Conservation (phyloP, 2,797 vertebrate species). For the Pagetopsis macropterus region DNA sequence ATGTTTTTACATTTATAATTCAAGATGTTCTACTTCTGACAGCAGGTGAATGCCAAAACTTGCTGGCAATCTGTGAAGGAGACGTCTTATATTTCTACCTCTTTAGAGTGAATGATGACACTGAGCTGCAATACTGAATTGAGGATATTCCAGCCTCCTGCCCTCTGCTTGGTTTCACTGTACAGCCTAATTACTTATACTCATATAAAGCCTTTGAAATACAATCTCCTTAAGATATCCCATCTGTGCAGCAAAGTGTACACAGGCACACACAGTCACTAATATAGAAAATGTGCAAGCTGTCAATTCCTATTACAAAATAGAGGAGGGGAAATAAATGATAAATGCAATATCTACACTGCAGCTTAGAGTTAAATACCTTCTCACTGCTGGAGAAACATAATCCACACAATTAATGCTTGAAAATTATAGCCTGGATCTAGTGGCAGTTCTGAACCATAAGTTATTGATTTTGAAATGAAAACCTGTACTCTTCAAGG, state of each 20-base stretch:
- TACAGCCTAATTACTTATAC: slow-evolving; percentile 72
- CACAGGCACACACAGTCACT: slow-evolving; percentile 58
- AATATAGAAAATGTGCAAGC: slow-evolving; percentile 77
- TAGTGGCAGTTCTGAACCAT: slow-evolving; percentile 84
- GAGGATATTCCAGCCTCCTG: slow-evolving; percentile 53
- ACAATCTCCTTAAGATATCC: slow-evolving; percentile 65
- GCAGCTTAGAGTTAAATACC: slow-evolving; percentile 80
- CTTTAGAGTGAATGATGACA: slow-evolving; percentile 78
- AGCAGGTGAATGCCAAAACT: slow-evolving; percentile 70
- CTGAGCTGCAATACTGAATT: slow-evolving; percentile 65
- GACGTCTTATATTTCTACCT: slow-evolving; percentile 63
- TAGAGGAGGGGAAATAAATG: slow-evolving; percentile 40
- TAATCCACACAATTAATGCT: slow-evolving; percentile 87
- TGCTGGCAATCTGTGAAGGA: slow-evolving; percentile 62
- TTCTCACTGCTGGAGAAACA: slow-evolving; percentile 81
- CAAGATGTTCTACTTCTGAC: slow-evolving; percentile 61
- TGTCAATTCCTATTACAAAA: slow-evolving; percentile 67
- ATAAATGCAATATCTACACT: slow-evolving; percentile 72
- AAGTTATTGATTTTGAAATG: slow-evolving; percentile 91
- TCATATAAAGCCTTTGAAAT: slow-evolving; percentile 75
- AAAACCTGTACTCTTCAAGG: slow-evolving; percentile 89
- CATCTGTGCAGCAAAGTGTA: slow-evolving; percentile 70
- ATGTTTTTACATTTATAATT: slow-evolving; percentile 76
- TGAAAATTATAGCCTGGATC: slow-evolving; percentile 86
- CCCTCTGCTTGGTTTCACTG: slow-evolving; percentile 69